Conservation (phyloP, 2,113 vertebrate genomes). For the Psilopsiagon aurifrons region DNA sequence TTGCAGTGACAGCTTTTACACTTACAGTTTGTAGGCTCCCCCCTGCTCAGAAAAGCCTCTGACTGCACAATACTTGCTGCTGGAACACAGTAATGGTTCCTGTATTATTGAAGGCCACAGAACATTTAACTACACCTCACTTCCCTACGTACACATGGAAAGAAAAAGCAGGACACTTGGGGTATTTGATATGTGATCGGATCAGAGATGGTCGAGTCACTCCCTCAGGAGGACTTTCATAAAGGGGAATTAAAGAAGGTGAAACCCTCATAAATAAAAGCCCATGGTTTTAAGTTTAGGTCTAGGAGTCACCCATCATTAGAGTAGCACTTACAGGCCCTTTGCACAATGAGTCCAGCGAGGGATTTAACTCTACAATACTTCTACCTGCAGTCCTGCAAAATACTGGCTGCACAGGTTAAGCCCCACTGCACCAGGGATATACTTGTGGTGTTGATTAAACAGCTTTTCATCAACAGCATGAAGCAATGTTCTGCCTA, state of each 20-base stretch:
- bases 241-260: constrained; percentile 51
- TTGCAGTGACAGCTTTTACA: constrained; percentile 41
- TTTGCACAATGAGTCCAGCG: not conserved
- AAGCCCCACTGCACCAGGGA: not conserved
- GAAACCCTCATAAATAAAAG: not conserved
- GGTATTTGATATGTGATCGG: constrained; percentile 45
- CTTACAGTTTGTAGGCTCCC: constrained; percentile 4
- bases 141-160: constrained; percentile 41
- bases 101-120: constrained; percentile 76
- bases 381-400: constrained; percentile 8
- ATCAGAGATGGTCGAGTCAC: constrained; percentile 23
- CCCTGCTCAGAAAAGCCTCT: constrained; percentile 48
- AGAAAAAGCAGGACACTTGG: constrained; percentile 72
- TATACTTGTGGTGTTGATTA: not conserved
- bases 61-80: constrained; percentile 27
- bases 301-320: not conserved
- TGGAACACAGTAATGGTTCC: constrained; percentile 61
- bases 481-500: not conserved
- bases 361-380: constrained; percentile 8
- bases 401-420: not conserved
- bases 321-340: not conserved
- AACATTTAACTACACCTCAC: constrained; percentile 58
- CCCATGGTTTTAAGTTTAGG: not conserved
- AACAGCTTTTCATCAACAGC: constrained; percentile 21
- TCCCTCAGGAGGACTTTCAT: not conserved